phyloP scores from a whole-genome alignment of 2,797 vertebrate genomes.

The Octomys mimax region DNA sequence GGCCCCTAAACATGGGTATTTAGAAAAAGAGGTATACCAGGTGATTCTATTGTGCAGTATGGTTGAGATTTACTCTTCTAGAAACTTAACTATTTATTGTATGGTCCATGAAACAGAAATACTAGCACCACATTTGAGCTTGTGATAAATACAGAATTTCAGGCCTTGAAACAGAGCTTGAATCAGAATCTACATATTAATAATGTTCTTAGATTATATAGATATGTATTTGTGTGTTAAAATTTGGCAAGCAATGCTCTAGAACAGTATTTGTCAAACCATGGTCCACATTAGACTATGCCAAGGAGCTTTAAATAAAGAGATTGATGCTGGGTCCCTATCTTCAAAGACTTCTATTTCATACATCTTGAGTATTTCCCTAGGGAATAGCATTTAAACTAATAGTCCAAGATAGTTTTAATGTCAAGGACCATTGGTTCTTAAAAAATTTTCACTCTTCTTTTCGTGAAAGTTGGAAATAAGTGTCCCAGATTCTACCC shows the following conservation, averaged over 20 bases:
- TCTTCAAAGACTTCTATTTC: background rate
- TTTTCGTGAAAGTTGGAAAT: constrained; percentile 40
- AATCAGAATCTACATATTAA: background rate
- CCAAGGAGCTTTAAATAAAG: background rate
- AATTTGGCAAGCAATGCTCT: background rate
- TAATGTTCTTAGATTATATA: background rate
- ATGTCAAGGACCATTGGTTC: background rate
- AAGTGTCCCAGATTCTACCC: constrained; percentile 16
- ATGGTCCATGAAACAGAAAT: background rate
- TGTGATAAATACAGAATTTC: background rate
- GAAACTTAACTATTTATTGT: constrained; percentile 2
- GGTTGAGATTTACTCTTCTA: background rate
- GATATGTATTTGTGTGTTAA: background rate
- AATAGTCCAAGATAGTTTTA: background rate
- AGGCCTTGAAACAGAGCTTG: background rate
- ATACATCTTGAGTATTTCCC: background rate
- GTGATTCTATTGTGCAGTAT: background rate
- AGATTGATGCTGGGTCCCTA: background rate
- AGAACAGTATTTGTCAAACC: background rate
- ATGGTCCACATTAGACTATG: background rate
- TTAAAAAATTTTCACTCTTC: constrained; percentile 9
- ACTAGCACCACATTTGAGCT: background rate
- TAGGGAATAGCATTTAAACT: background rate
- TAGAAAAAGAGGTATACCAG: background rate
- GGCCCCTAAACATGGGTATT: background rate